Conservation (phyloP, 2,888 invertebrate genomes). For the Platycnemis pennipes region DNA sequence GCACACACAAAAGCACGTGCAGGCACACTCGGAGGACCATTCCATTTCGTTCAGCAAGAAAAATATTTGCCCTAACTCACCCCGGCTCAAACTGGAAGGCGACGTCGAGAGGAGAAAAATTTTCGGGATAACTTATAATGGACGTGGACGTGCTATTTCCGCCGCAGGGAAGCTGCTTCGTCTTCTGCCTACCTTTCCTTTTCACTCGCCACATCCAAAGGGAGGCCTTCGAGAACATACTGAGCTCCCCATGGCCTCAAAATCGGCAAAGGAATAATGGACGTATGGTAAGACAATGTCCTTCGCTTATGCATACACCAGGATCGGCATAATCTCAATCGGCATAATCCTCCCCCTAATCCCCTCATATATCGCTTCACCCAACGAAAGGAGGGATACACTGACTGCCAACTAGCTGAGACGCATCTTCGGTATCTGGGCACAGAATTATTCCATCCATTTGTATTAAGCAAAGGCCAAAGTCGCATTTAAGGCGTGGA, state of each 20-base stretch:
- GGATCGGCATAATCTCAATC: not conserved
- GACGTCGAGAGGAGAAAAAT: no score
- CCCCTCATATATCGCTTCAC: not conserved
- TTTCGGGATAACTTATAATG: not conserved
- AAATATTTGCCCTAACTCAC: no score
- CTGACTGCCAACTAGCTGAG: not conserved
- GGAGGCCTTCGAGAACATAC: conserved; percentile 38
- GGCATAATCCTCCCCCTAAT: not conserved
- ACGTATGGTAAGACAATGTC: not conserved
- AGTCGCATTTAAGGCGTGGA: no score
- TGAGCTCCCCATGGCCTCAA: conserved; percentile 9
- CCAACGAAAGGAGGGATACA: not conserved
- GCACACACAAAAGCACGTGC: no score
- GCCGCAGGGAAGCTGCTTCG: not conserved
- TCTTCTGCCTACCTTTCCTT: not conserved
- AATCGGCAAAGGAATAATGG: conserved; percentile 23
- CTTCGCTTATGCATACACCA: conserved; percentile 54
- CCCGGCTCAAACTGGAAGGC: no score
- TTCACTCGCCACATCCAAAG: not conserved
- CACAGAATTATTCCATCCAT: not conserved
- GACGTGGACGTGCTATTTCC: conserved; percentile 18
- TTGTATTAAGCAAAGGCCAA: no score
- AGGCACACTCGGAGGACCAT: no score
- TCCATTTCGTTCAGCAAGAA: no score
- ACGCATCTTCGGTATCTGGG: not conserved